These are phyloP conservation scores for Spea multiplicata DNA, from an alignment of 2,113 vertebrate species.

Conservation along the genomic window DNA sequence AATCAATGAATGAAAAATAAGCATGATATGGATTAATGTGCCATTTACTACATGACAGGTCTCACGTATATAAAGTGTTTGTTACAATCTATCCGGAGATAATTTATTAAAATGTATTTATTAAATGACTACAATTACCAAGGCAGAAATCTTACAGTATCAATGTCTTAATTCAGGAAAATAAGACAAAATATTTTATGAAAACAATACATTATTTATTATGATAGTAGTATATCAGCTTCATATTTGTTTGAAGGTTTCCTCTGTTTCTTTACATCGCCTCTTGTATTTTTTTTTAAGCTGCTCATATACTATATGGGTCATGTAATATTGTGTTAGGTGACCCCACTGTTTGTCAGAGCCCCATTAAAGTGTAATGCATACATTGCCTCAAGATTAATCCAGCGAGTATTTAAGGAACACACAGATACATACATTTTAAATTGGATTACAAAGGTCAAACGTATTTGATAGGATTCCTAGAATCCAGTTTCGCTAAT, in stretches of 20 bases:
- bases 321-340: not conserved
- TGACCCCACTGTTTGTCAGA: not conserved
- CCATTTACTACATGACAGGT: not conserved
- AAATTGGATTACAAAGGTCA: slow-evolving; percentile 41
- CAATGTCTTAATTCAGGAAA: no score
- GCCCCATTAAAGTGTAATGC: slow-evolving; percentile 13
- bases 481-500: slow-evolving; percentile 31
- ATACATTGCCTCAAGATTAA: slow-evolving; percentile 25
- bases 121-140: no score
- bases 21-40: not conserved
- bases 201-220: no score
- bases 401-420: not conserved
- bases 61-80: no score
- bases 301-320: not conserved
- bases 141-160: no score
- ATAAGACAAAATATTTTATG: no score
- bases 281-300: no score
- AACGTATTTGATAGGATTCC: slow-evolving; percentile 26
- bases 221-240: no score
- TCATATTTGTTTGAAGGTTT: no score
- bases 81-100: no score
- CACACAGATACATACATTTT: not conserved
- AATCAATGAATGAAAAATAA: not conserved
- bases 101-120: no score
- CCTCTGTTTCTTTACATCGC: no score